phyloP scores from a whole-genome alignment of 2,113 vertebrate genomes.

The Megalops atlanticus region DNA sequence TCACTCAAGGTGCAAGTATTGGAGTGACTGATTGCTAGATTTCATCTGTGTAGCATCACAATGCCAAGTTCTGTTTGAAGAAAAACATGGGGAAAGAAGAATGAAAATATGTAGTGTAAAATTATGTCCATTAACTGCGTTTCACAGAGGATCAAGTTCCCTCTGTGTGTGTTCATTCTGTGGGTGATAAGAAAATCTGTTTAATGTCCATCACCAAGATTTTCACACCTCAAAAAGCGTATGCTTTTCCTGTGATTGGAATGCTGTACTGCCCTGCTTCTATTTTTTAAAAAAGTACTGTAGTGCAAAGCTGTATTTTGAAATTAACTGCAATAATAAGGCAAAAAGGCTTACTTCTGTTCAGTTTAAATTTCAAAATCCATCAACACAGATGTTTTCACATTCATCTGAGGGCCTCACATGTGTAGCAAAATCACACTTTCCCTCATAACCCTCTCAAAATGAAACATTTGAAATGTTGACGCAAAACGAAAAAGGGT shows the following conservation, averaged over 20 bases:
- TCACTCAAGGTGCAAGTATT: not conserved
- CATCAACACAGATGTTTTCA: not conserved
- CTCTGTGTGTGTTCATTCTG: not conserved
- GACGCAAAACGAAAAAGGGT: not conserved
- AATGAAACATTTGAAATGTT: not conserved
- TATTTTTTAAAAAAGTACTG: not conserved
- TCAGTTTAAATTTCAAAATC: not conserved
- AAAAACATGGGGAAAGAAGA: not conserved
- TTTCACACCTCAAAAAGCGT: not conserved
- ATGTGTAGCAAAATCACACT: not conserved
- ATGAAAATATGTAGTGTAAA: not conserved
- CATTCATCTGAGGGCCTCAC: not conserved
- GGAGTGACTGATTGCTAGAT: not conserved
- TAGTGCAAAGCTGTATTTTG: not conserved
- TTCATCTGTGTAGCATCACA: not conserved
- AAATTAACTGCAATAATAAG: too few species aligned
- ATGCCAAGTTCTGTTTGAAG: not conserved
- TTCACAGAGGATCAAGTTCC: not conserved
- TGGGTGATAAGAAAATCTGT: not conserved
- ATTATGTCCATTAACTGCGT: not conserved
- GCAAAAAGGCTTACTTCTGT: not conserved
- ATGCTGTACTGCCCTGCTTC: not conserved
- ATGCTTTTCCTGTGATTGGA: not conserved
- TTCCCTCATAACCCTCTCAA: not conserved
- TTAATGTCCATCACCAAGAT: not conserved